Percentiles rank a stretch among this genome's conserved stretches.
Evolutionary conservation across 1,140 invertebrate genomes (phyloP).

Genomic region (Stratiolaelaps scimitus): DNA sequence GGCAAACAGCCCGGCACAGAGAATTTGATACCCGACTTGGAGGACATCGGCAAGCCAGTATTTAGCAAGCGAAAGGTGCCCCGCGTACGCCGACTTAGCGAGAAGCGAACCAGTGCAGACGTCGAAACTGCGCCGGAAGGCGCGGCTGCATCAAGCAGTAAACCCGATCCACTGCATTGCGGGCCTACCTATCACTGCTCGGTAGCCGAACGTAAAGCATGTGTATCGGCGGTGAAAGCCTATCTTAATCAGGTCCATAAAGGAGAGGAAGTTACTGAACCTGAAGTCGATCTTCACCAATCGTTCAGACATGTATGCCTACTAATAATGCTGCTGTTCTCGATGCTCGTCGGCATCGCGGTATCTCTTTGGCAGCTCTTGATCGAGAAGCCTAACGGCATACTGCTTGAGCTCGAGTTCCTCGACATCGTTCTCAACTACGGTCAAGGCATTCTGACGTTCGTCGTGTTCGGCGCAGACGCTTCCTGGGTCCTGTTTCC

Average conservation of each 20-base stretch:
- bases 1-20: background rate
- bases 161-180: constrained; percentile 12
- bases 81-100: background rate
- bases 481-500: constrained; percentile 57
- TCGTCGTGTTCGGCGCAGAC: constrained; percentile 68
- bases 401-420: constrained; percentile 80
- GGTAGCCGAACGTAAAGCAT: constrained; percentile 44
- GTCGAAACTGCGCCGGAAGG: background rate
- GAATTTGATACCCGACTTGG: background rate
- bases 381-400: constrained; percentile 67
- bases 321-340: constrained; percentile 61
- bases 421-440: constrained; percentile 74
- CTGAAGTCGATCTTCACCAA: constrained; percentile 51
- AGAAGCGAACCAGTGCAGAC: background rate
- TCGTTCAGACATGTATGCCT: constrained; percentile 66
- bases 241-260: constrained; percentile 42
- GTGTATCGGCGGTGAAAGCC: constrained; percentile 44
- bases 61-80: constrained; percentile 19
- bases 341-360: constrained; percentile 76
- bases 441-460: constrained; percentile 69
- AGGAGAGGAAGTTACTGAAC: constrained; percentile 45
- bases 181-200: constrained; percentile 35
- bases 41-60: background rate
- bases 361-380: constrained; percentile 72
- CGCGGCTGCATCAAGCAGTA: background rate